Percentiles rank a stretch among this genome's conserved stretches.
Evolutionary conservation across 2,113 vertebrate genomes (phyloP).

Genomic region (Nettapus auritus): DNA sequence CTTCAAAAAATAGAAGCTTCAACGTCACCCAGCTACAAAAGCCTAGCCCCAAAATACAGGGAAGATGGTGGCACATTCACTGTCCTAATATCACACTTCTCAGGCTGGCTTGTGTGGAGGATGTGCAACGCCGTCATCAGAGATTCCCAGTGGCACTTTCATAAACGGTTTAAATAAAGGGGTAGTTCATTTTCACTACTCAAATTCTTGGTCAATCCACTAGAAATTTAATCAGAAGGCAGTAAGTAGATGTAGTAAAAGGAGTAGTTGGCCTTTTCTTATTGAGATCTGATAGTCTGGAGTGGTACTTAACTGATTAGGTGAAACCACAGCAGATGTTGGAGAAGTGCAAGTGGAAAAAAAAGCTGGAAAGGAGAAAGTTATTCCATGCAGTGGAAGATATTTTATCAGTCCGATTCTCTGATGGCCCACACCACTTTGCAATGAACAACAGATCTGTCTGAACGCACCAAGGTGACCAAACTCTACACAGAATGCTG

Average conservation of each 20-base stretch:
- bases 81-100: not conserved
- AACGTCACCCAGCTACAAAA: not conserved
- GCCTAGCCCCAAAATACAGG: not conserved
- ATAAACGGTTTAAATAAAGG: not conserved
- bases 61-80: not conserved
- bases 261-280: not conserved
- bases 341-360: not conserved
- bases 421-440: not conserved
- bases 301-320: not conserved
- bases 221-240: conserved; percentile 55
- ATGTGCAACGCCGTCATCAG: not conserved
- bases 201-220: conserved; percentile 35
- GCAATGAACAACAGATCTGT: not conserved
- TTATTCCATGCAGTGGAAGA: not conserved
- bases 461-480: not conserved
- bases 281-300: conserved; percentile 12
- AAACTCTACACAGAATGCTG: not conserved
- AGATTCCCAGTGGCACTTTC: not conserved
- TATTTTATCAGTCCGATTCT: not conserved
- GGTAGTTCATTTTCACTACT: conserved; percentile 28
- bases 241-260: not conserved
- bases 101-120: not conserved
- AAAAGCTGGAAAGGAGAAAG: conserved; percentile 4
- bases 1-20: not conserved
- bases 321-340: not conserved